Evolutionary conservation across 2,888 invertebrate species (phyloP).

Genomic region (Melanophora roralis): DNA sequence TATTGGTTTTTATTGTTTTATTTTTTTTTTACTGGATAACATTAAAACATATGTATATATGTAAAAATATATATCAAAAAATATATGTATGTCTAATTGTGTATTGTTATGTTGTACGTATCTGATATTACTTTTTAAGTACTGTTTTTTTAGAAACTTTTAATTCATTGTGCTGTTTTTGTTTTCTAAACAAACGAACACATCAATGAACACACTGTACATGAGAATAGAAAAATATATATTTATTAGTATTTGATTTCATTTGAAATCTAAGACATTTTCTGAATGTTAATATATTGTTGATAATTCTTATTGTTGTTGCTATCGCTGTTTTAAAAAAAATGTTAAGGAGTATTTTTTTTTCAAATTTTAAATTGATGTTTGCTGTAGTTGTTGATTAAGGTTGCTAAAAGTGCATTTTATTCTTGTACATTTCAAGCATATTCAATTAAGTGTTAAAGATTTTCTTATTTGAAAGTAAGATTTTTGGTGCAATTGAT

Average conservation of each 20-base stretch:
- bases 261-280: constrained; percentile 13
- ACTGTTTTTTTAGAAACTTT: neutral
- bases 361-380: neutral
- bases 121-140: neutral
- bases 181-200: too few species aligned
- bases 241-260: neutral
- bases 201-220: neutral
- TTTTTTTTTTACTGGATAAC: neutral
- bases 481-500: constrained; percentile 44
- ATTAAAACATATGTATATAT: neutral
- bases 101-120: neutral
- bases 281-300: neutral
- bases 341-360: constrained; percentile 1
- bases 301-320: neutral
- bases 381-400: constrained; percentile 2
- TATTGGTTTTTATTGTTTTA: neutral
- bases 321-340: constrained; percentile 6
- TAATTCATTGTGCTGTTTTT: too few species aligned
- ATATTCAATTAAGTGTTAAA: constrained; percentile 38
- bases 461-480: constrained; percentile 44
- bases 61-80: constrained; percentile 7
- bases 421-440: constrained; percentile 19
- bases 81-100: constrained; percentile 20
- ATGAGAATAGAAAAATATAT: constrained; percentile 33
- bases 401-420: constrained; percentile 38